These are phyloP conservation scores for Caenorhabditis macrosperma DNA, from an alignment of 2,888 invertebrate species.

Conservation along the genomic window DNA sequence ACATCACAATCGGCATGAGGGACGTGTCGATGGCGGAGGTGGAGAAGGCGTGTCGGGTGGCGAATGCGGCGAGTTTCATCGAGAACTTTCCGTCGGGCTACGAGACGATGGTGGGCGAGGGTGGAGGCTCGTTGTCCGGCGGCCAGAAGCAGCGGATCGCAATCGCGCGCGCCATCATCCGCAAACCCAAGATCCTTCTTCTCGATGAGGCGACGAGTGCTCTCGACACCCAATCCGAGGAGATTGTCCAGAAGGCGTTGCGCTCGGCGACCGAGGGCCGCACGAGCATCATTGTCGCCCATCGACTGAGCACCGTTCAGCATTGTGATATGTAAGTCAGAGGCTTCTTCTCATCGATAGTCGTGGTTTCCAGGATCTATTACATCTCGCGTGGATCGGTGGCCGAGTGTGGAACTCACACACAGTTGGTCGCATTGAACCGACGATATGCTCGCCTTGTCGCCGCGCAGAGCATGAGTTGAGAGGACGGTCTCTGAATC, in stretches of 20 bases:
- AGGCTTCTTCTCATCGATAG: too few relatives aligned
- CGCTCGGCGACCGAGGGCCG: constrained; percentile 60
- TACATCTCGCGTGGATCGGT: constrained; percentile 64
- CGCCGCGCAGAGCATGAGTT: constrained; percentile 54
- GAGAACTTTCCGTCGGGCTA: constrained; percentile 64
- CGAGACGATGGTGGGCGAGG: constrained; percentile 54
- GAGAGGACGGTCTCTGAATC: neutral
- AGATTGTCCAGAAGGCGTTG: constrained; percentile 66
- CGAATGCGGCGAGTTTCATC: constrained; percentile 68
- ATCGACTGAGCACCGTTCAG: constrained; percentile 69
- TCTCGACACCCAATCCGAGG: constrained; percentile 52
- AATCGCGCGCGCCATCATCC: constrained; percentile 56
- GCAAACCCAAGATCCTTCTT: constrained; percentile 54
- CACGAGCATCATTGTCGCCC: constrained; percentile 70
- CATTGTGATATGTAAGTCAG: constrained; percentile 61
- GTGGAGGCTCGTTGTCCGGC: constrained; percentile 46
- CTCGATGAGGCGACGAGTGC: constrained; percentile 63
- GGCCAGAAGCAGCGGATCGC: constrained; percentile 62
- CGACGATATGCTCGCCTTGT: constrained; percentile 67
- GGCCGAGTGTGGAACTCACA: constrained; percentile 68
- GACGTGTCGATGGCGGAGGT: constrained; percentile 61
- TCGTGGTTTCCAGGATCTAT: constrained; percentile 68
- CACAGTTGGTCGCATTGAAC: constrained; percentile 62
- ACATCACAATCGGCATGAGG: constrained; percentile 62
- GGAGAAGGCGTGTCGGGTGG: constrained; percentile 55